A percentile compares a stretch with the other conserved stretches of the same genome.
These are phyloP conservation scores for Epinephelus coioides DNA, from an alignment of 2,797 vertebrate species.

Conservation along the genomic window DNA sequence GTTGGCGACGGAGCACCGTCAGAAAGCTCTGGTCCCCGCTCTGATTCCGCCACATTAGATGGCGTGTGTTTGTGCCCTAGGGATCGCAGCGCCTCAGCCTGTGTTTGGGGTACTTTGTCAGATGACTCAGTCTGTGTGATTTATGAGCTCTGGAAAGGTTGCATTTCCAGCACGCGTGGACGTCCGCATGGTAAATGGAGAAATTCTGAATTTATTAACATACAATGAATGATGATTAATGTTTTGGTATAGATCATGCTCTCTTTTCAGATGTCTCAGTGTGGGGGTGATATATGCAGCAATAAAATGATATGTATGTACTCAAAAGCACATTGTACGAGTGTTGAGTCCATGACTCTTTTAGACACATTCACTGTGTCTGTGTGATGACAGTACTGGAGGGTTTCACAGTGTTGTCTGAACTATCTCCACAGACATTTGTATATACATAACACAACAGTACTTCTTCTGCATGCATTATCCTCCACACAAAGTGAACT, in stretches of 20 bases:
- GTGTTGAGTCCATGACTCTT: slow-evolving; percentile 77
- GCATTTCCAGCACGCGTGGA: slow-evolving; percentile 88
- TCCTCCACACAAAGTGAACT: slow-evolving; percentile 76
- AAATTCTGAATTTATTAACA: slow-evolving; percentile 93
- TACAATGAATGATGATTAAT: slow-evolving; percentile 94
- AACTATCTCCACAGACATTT: slow-evolving; percentile 64
- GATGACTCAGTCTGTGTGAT: slow-evolving; percentile 88
- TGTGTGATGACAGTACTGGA: slow-evolving; percentile 58
- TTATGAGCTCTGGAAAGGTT: slow-evolving; percentile 91
- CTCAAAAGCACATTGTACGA: slow-evolving; percentile 82
- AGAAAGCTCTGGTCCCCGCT: slow-evolving; percentile 77
- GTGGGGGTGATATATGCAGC: slow-evolving; percentile 87
- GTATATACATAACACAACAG: slow-evolving; percentile 50
- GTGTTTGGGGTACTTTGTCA: slow-evolving; percentile 90
- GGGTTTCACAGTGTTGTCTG: slow-evolving; percentile 54
- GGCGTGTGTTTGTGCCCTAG: slow-evolving; percentile 88
- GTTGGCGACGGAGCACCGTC: slow-evolving; percentile 71
- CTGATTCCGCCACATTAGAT: slow-evolving; percentile 88
- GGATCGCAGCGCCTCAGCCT: slow-evolving; percentile 85
- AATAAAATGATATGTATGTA: slow-evolving; percentile 88
- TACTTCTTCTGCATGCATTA: slow-evolving; percentile 70
- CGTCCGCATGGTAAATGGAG: slow-evolving; percentile 91
- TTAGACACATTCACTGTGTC: slow-evolving; percentile 60
- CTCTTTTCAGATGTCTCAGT: slow-evolving; percentile 88
- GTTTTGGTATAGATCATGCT: slow-evolving; percentile 89